Conservation (phyloP, 2,888 invertebrate species). For the Drosophila mulleri region DNA sequence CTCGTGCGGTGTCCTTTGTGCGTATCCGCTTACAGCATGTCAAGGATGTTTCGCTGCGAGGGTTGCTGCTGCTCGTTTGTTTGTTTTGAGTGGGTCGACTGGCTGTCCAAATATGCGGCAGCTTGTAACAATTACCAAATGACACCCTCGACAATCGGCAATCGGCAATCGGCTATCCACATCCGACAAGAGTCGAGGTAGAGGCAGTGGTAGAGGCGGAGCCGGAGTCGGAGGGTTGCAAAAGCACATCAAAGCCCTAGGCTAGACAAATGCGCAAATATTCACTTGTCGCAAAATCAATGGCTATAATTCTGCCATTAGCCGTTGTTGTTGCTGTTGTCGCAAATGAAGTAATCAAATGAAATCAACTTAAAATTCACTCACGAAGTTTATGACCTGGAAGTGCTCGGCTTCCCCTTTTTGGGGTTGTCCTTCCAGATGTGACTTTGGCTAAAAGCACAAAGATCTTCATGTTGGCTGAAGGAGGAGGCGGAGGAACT, state of each 20-base stretch:
- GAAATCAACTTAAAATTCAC: slow-evolving; percentile 64
- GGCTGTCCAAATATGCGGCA: slow-evolving; percentile 78
- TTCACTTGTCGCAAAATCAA: slow-evolving; percentile 83
- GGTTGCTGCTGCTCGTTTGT: slow-evolving; percentile 71
- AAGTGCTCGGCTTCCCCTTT: slow-evolving; percentile 35
- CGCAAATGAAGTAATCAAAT: slow-evolving; percentile 76
- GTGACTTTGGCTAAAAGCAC: neutral
- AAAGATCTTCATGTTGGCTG: neutral
- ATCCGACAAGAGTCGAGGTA: neutral
- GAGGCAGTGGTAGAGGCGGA: neutral
- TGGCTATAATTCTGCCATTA: slow-evolving; percentile 83
- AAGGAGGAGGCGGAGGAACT: neutral
- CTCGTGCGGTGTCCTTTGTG: slow-evolving; percentile 53
- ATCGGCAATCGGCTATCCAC: slow-evolving; percentile 47
- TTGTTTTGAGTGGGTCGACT: slow-evolving; percentile 72
- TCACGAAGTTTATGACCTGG: slow-evolving; percentile 70
- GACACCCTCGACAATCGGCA: slow-evolving; percentile 80
- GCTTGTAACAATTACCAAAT: slow-evolving; percentile 81
- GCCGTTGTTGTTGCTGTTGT: slow-evolving; percentile 34
- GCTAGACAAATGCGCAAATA: slow-evolving; percentile 57
- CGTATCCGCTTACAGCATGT: slow-evolving; percentile 65
- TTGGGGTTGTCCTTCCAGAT: slow-evolving; percentile 16
- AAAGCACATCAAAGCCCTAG: neutral
- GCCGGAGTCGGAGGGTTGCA: neutral
- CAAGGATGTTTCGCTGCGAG: slow-evolving; percentile 24